Percentiles rank a stretch among this genome's conserved stretches.
These are phyloP conservation scores for Sarcophaga bullata DNA, from an alignment of 1,140 invertebrate species.

Conservation along the genomic window DNA sequence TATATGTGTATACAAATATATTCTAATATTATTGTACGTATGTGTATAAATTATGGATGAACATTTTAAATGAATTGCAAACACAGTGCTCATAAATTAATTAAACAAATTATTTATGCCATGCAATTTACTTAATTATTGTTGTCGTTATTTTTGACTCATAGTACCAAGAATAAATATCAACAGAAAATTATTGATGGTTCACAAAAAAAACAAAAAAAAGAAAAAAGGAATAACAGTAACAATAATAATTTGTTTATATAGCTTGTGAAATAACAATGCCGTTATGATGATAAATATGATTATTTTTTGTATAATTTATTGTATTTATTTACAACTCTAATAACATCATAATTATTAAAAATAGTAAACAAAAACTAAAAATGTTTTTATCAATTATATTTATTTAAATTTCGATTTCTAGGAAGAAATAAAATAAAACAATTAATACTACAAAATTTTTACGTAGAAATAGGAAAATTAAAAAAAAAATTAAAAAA, in stretches of 20 bases:
- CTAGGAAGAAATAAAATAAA: neutral
- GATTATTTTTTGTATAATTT: neutral
- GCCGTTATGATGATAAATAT: neutral
- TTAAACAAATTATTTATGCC: constrained; percentile 7
- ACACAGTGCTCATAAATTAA: neutral
- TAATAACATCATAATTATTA: neutral
- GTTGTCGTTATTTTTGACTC: neutral
- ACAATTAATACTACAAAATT: neutral
- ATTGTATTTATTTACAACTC: neutral
- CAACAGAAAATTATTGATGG: neutral
- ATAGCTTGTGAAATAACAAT: neutral
- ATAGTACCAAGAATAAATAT: neutral
- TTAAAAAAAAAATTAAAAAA: neutral
- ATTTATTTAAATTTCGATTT: neutral
- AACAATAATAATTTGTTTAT: too few species aligned
- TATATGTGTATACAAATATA: too few species aligned
- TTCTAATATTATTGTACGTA: too few species aligned
- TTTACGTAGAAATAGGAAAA: neutral
- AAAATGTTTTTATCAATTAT: neutral
- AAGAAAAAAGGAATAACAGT: too few species aligned
- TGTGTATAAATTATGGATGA: too few species aligned
- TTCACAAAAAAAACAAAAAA: too few species aligned
- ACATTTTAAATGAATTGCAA: too few species aligned
- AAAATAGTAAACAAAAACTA: neutral
- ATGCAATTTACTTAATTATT: neutral